Percentiles rank a stretch among this genome's conserved stretches.
Evolutionary conservation across 1,140 invertebrate species (phyloP).

Genomic region (Papilio helenus): DNA sequence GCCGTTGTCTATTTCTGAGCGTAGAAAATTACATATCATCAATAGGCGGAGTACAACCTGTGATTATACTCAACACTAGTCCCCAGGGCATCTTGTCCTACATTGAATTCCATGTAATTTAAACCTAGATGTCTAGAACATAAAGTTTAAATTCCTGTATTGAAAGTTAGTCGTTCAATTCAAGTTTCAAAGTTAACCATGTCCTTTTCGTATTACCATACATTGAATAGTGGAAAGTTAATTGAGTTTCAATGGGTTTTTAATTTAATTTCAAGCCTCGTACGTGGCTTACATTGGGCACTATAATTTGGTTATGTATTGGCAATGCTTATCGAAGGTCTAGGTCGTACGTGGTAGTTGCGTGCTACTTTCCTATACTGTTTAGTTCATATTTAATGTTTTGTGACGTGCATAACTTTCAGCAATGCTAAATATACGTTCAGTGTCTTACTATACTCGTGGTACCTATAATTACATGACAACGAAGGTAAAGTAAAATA

Average conservation of each 20-base stretch:
- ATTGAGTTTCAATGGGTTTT: constrained; percentile 31
- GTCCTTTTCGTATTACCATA: constrained; percentile 18
- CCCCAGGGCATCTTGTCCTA: constrained; percentile 28
- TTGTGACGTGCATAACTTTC: not conserved
- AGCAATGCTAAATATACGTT: not conserved
- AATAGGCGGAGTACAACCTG: constrained; percentile 42
- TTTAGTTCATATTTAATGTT: not conserved
- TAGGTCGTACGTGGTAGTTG: constrained; percentile 37
- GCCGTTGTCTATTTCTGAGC: constrained; percentile 41
- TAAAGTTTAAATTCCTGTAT: constrained; percentile 3
- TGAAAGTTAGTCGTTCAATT: not conserved
- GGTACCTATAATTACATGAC: no score
- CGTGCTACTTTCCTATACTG: not conserved
- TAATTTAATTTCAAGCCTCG: constrained; percentile 14
- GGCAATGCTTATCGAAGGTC: constrained; percentile 46
- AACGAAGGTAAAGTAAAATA: no score
- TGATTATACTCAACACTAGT: constrained; percentile 46
- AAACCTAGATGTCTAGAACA: not conserved
- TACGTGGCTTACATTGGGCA: constrained; percentile 2
- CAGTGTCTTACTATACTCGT: no score
- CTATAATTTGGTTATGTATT: constrained; percentile 39
- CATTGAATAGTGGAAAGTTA: constrained; percentile 33
- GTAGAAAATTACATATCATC: constrained; percentile 45
- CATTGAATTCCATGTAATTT: not conserved
- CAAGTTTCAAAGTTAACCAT: constrained; percentile 31